Evolutionary conservation across 2,113 vertebrate species (phyloP).

Genomic region (Anhinga rufa): DNA sequence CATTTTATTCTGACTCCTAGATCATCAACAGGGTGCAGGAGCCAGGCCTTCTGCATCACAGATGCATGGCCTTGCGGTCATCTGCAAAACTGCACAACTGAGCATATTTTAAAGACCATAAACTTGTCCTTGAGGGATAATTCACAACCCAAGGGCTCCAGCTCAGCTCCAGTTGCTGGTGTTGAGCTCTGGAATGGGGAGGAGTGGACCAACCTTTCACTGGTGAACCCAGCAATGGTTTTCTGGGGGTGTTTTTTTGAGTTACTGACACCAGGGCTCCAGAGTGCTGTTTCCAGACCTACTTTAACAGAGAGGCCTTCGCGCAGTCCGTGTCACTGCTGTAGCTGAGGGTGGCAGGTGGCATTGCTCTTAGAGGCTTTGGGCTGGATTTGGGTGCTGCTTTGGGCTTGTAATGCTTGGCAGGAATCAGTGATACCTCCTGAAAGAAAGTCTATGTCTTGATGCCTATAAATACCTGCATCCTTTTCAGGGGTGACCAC

Average conservation of each 20-base stretch:
- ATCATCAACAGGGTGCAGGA: neutral
- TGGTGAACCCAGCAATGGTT: neutral
- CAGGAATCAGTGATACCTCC: neutral
- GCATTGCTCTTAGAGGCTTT: neutral
- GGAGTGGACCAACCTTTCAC: neutral
- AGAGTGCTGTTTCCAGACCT: neutral
- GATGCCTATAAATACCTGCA: neutral
- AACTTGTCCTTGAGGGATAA: neutral
- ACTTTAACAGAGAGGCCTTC: neutral
- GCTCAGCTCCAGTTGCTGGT: neutral
- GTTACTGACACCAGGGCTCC: neutral
- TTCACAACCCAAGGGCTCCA: neutral
- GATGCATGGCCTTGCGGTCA: accelerated
- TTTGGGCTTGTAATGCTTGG: neutral
- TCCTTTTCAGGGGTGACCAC: slow-evolving; percentile 87
- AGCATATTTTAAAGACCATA: neutral
- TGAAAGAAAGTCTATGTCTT: neutral
- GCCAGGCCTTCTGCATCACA: neutral
- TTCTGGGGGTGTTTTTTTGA: neutral
- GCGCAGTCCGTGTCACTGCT: neutral
- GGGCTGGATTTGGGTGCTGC: neutral
- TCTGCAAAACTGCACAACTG: neutral
- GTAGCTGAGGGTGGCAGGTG: neutral
- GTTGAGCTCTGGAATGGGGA: neutral
- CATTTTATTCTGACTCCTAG: neutral